These are phyloP conservation scores for Sminthurides aquaticus DNA, from an alignment of 2,888 invertebrate species.

Conservation along the genomic window DNA sequence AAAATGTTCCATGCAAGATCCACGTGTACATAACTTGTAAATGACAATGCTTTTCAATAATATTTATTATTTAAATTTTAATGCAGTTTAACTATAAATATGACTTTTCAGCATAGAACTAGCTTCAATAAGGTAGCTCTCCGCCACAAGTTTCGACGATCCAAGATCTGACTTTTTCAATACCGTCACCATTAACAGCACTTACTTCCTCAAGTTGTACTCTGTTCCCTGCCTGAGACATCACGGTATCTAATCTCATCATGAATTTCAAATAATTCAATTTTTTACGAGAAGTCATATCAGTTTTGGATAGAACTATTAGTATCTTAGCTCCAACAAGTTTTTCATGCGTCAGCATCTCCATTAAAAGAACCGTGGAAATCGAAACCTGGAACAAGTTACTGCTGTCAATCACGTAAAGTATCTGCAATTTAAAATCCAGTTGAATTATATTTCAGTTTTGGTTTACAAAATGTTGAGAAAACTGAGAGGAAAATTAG, in stretches of 20 bases:
- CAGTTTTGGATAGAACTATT: slow-evolving; percentile 72
- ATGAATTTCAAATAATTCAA: slow-evolving; percentile 75
- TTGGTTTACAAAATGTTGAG: neutral
- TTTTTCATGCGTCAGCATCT: slow-evolving; percentile 63
- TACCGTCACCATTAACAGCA: slow-evolving; percentile 63
- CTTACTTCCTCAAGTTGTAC: slow-evolving; percentile 67
- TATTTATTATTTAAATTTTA: too few relatives aligned
- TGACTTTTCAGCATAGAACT: too few relatives aligned
- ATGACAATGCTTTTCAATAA: too few relatives aligned
- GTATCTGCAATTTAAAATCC: slow-evolving; percentile 49
- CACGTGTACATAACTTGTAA: too few relatives aligned
- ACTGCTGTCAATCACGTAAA: slow-evolving; percentile 75
- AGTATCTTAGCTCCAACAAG: slow-evolving; percentile 52
- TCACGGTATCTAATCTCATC: slow-evolving; percentile 65
- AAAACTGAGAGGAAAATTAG: neutral
- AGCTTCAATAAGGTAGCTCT: neutral
- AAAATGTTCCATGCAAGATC: too few relatives aligned
- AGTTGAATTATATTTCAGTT: neutral
- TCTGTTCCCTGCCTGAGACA: slow-evolving; percentile 60
- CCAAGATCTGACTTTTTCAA: slow-evolving; percentile 61
- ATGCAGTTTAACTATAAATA: too few relatives aligned
- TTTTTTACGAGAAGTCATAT: slow-evolving; percentile 78
- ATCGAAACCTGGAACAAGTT: slow-evolving; percentile 80
- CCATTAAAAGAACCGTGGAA: slow-evolving; percentile 71
- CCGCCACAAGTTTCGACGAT: slow-evolving; percentile 26